Evolutionary conservation across 2,797 vertebrate genomes (phyloP), one percentile per base, ranked within the genome.

Genomic region (Pitangus sulphuratus): DNA sequence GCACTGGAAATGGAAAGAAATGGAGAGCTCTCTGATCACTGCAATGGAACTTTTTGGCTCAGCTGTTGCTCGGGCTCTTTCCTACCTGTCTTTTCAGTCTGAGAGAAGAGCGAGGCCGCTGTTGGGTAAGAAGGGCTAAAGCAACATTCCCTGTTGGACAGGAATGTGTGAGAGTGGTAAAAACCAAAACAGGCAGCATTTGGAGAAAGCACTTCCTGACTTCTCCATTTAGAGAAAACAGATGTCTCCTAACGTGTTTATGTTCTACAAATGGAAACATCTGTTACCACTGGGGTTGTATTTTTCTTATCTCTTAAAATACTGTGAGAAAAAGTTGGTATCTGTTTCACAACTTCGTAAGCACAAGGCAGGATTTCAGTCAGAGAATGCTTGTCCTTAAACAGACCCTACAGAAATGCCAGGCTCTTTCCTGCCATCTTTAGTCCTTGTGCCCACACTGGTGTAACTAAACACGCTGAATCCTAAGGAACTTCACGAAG

Each of bases 211-310:
- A 93, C 95, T 96, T 95, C 95, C 93, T 94, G 96, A 77, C 88
- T 91, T 64, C 54, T 77, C 74, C 77, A 64, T 72, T 95, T 91
- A 94, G 94, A 84, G 89, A 96, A 96, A 96, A 95, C 94, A 96
- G 95, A 96, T 96, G 96, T 94, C 95, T 94, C 9, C 0, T 69
- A 91, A 68, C 16, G 6, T 95, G 94, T 96, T 95, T 96, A 96
- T 96, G 28, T 95, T 96, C 77, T 90, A 89, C 94, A 96, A 95
- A 88, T 95, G 95, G 95, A 97, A 96, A 97, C 96, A 96, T 93
- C 96, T 97, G 95, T 93, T 97, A 93, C 85, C 53, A 37, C 85
- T 45, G 79, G 80, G 58, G 12, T 39, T 91, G 85, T 95, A 90
- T 95, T 95, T 90, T 96, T 53, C 87, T 95, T 95, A 94, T 96